These are phyloP conservation scores for Pherbina coryleti DNA, from an alignment of 2,888 invertebrate genomes.

Conservation along the genomic window DNA sequence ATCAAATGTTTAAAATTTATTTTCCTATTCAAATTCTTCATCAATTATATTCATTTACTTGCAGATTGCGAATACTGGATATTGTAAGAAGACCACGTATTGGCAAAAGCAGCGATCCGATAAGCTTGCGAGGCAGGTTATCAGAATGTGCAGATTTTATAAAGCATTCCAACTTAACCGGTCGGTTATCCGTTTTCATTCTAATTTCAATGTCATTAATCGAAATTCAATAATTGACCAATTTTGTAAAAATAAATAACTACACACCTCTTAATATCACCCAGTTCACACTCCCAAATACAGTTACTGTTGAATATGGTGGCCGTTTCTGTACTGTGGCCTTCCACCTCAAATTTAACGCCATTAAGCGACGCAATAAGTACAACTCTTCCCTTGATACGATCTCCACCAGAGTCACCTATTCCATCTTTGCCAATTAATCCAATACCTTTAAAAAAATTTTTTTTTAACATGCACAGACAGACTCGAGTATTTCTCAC, in stretches of 20 bases:
- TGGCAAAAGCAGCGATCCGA: constrained; percentile 79
- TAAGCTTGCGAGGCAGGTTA: constrained; percentile 69
- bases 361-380: constrained; percentile 76
- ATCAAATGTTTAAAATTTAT: neutral
- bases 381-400: constrained; percentile 70
- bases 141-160: constrained; percentile 65
- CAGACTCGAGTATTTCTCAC: neutral
- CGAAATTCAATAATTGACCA: neutral
- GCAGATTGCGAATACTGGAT: constrained; percentile 70
- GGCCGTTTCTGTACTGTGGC: constrained; percentile 72
- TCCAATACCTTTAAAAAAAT: constrained; percentile 70
- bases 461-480: neutral
- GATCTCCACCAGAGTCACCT: constrained; percentile 36
- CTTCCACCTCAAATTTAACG: constrained; percentile 78
- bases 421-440: constrained; percentile 69
- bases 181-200: constrained; percentile 79
- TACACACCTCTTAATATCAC: constrained; percentile 75
- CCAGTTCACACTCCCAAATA: constrained; percentile 84
- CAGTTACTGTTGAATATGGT: constrained; percentile 80
- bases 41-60: constrained; percentile 46
- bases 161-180: constrained; percentile 80
- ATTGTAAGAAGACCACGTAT: constrained; percentile 79
- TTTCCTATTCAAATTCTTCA: too few species aligned
- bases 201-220: constrained; percentile 64
- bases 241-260: too few species aligned